phyloP scores from a whole-genome alignment of 2,888 invertebrate species.

The Nephrotoma guestfalica region DNA sequence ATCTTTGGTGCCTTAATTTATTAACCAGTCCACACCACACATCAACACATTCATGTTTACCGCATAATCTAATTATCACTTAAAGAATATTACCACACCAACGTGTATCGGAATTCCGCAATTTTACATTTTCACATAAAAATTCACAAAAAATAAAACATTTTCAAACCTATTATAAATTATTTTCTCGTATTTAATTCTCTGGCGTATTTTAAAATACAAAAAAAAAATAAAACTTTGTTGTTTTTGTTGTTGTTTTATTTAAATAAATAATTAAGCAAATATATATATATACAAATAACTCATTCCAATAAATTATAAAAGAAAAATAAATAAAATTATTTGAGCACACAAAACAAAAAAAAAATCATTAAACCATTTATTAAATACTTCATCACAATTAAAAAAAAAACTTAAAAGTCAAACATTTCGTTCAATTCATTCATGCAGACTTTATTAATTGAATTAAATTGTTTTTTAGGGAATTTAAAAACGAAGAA shows the following conservation, averaged over 20 bases:
- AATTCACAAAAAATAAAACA: neutral
- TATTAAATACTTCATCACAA: constrained; percentile 2
- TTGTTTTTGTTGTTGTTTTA: neutral
- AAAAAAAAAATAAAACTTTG: neutral
- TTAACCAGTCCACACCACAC: neutral
- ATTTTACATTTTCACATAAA: neutral
- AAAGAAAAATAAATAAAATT: neutral
- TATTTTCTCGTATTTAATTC: neutral
- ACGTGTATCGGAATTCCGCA: neutral
- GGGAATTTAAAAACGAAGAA: neutral
- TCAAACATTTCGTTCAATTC: constrained; percentile 1
- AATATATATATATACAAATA: neutral
- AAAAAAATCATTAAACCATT: neutral
- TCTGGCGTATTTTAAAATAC: neutral
- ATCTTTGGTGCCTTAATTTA: neutral
- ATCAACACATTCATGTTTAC: neutral
- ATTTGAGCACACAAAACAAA: neutral
- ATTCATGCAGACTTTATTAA: constrained; percentile 4
- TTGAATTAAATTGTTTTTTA: constrained; percentile 2
- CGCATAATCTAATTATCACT: neutral
- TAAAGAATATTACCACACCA: neutral
- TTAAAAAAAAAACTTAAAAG: neutral
- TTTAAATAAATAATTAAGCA: neutral
- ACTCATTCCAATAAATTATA: neutral
- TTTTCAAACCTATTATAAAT: neutral